phyloP scores from a whole-genome alignment of 2,888 invertebrate species.

The Cynaeus angustus region DNA sequence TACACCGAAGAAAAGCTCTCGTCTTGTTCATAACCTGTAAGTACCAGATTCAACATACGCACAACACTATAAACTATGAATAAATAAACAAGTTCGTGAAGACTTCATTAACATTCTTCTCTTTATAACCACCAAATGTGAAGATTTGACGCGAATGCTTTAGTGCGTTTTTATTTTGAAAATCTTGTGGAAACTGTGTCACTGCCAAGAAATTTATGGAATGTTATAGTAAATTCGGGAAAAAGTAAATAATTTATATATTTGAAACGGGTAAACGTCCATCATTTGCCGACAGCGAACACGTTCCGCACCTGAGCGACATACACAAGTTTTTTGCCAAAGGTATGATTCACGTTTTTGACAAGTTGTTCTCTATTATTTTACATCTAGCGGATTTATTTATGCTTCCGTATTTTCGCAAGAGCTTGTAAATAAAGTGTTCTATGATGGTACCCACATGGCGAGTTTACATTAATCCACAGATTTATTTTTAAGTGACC shows the following conservation, averaged over 20 bases:
- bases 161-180: slow-evolving; percentile 13
- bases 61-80: slow-evolving; percentile 15
- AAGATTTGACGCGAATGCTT: slow-evolving; percentile 12
- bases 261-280: background rate
- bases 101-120: slow-evolving; percentile 34
- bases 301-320: slow-evolving; percentile 5
- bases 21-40: slow-evolving; percentile 26
- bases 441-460: slow-evolving; percentile 41
- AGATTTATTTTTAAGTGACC: slow-evolving; percentile 34
- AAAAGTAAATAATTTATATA: background rate
- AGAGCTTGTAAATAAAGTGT: slow-evolving; percentile 30
- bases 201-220: slow-evolving; percentile 18
- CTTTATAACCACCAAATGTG: slow-evolving; percentile 28
- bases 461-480: slow-evolving; percentile 27
- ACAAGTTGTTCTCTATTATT: slow-evolving; percentile 13
- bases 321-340: slow-evolving; percentile 5
- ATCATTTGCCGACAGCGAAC: background rate
- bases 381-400: slow-evolving; percentile 34
- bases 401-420: slow-evolving; percentile 32
- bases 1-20: slow-evolving; percentile 11
- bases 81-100: slow-evolving; percentile 21
- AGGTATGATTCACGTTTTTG: slow-evolving; percentile 14
- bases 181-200: background rate
- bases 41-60: slow-evolving; percentile 3
- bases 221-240: background rate